These are phyloP conservation scores for Agrochola litura DNA, from an alignment of 2,888 invertebrate species.

Conservation along the genomic window DNA sequence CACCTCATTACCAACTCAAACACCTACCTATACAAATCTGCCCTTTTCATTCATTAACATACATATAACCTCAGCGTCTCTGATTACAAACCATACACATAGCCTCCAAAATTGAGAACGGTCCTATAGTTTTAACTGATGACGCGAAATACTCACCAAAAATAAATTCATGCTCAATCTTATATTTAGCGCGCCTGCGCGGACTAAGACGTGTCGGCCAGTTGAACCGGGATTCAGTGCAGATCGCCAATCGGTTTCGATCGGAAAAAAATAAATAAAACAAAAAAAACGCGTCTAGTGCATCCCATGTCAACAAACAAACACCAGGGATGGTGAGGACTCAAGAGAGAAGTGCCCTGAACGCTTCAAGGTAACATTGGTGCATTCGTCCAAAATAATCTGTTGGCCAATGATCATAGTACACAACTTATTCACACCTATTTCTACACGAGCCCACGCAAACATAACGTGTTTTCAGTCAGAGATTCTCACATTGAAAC, in stretches of 20 bases:
- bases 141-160: conserved; percentile 88
- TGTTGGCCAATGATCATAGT: conserved; percentile 83
- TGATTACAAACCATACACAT: conserved; percentile 61
- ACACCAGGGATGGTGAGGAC: conserved; percentile 76
- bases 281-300: conserved; percentile 72
- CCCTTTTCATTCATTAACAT: conserved; percentile 47
- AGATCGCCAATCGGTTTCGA: conserved; percentile 84
- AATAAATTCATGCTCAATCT: conserved; percentile 89
- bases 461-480: conserved; percentile 88
- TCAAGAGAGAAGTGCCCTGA: conserved; percentile 74
- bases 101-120: conserved; percentile 69
- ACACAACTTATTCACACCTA: conserved; percentile 89
- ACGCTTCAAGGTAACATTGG: conserved; percentile 86
- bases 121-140: conserved; percentile 77
- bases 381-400: conserved; percentile 85
- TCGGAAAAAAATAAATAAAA: conserved; percentile 70
- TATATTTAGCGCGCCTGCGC: conserved; percentile 90
- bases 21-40: conserved; percentile 21
- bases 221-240: conserved; percentile 88
- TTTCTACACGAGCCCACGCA: conserved; percentile 90
- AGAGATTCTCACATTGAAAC: conserved; percentile 86
- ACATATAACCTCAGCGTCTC: conserved; percentile 44
- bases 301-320: conserved; percentile 77
- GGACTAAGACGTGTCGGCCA: conserved; percentile 84
- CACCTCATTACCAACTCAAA: conserved; percentile 39